A percentile compares a stretch with the other conserved stretches of the same genome.
These are phyloP conservation scores for Arizona elegans DNA, from an alignment of 2,113 vertebrate genomes.

Conservation along the genomic window DNA sequence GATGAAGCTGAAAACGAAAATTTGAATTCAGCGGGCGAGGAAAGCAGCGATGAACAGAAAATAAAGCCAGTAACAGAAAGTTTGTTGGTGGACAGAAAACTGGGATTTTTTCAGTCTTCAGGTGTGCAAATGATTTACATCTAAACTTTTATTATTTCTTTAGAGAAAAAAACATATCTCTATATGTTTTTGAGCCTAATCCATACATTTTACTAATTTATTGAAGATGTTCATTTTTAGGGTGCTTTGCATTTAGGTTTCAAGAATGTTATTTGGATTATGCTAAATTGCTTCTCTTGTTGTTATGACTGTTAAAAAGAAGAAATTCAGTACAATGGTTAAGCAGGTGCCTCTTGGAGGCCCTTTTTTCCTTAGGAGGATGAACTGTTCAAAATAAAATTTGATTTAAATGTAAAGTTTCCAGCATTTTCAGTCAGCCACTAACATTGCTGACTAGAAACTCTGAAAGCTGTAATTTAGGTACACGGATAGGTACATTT, in stretches of 20 bases:
- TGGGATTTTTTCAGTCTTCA: conserved; percentile 91
- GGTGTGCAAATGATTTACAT: conserved; percentile 73
- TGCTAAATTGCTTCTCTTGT: neutral
- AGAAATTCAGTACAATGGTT: neutral
- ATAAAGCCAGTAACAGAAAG: conserved; percentile 89
- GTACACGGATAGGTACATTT: neutral
- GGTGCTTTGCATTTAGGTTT: too few species aligned
- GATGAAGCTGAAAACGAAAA: conserved; percentile 71
- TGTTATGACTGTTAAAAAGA: neutral
- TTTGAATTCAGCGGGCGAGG: conserved; percentile 74
- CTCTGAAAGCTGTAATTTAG: neutral
- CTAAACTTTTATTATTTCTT: accelerated
- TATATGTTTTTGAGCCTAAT: neutral
- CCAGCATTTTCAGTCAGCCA: neutral
- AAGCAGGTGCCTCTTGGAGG: too few species aligned
- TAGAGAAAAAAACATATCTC: neutral
- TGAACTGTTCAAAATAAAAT: neutral
- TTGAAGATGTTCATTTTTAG: neutral
- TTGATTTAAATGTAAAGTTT: neutral
- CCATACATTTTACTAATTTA: neutral
- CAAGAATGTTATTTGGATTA: neutral
- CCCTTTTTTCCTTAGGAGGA: neutral
- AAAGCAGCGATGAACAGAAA: conserved; percentile 88
- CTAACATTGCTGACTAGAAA: neutral
- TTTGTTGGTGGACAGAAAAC: conserved; percentile 66